Conservation (phyloP, 2,113 vertebrate species). For the Apus apus region DNA sequence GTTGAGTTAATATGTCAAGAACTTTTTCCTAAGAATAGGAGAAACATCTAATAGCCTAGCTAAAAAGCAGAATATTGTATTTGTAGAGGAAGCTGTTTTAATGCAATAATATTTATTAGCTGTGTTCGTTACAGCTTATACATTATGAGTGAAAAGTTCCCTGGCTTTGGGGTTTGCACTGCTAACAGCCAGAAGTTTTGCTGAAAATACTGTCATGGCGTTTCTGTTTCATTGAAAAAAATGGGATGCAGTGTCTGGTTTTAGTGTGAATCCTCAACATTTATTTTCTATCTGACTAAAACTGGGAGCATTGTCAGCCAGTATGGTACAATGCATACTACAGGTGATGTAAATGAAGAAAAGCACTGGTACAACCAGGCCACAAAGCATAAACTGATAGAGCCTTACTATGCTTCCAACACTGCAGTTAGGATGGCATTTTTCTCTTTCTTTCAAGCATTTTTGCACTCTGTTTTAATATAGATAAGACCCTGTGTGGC, state of each 20-base stretch:
- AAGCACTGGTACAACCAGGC: not conserved
- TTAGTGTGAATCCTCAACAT: not conserved
- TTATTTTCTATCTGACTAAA: not conserved
- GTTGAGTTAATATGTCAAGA: not conserved
- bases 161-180: not conserved
- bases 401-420: not conserved
- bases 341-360: not conserved
- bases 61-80: rapidly evolving
- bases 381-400: not conserved
- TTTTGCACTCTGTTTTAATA: not conserved
- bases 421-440: not conserved
- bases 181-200: not conserved
- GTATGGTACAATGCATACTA: rapidly evolving
- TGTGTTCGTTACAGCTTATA: rapidly evolving
- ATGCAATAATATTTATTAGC: not conserved
- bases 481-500: not conserved
- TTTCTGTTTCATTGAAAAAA: not conserved
- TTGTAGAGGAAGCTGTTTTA: not conserved
- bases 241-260: not conserved
- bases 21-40: not conserved
- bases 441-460: not conserved
- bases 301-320: not conserved
- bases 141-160: too few relatives aligned
- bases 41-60: not conserved
- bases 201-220: rapidly evolving